A percentile compares a stretch with the other conserved stretches of the same genome.
These are phyloP conservation scores for Pandemis heparana DNA, from an alignment of 2,888 invertebrate genomes.

Conservation along the genomic window DNA sequence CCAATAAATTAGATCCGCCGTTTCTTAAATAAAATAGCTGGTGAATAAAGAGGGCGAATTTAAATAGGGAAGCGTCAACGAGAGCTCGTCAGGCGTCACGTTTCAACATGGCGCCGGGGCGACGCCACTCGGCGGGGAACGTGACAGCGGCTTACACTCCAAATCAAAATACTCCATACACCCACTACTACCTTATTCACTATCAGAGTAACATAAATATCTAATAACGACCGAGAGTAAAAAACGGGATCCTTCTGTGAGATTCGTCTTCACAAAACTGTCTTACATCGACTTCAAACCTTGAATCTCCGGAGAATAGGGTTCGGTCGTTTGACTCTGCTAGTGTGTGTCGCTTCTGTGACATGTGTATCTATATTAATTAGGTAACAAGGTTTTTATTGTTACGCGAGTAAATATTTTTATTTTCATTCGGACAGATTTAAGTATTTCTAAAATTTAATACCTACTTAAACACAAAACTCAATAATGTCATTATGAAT, in stretches of 20 bases:
- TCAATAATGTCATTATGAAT: no score
- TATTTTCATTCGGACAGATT: no score
- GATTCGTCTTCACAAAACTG: not conserved
- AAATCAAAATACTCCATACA: conserved; percentile 18
- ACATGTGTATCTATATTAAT: not conserved
- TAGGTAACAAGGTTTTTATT: not conserved
- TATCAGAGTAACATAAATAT: conserved; percentile 1
- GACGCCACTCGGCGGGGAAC: conserved; percentile 73
- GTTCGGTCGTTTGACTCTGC: conserved; percentile 4
- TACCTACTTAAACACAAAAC: no score
- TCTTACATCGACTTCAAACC: not conserved
- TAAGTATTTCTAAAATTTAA: no score
- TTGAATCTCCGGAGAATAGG: not conserved
- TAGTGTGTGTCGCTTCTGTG: not conserved
- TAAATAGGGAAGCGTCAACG: conserved; percentile 75
- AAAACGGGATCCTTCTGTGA: not conserved
- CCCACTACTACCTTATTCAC: conserved; percentile 1
- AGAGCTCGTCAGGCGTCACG: conserved; percentile 68
- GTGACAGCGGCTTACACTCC: conserved; percentile 57
- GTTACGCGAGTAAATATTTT: not conserved
- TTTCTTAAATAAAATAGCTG: conserved; percentile 67
- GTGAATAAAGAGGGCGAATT: conserved; percentile 72
- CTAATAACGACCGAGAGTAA: not conserved
- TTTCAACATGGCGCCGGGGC: conserved; percentile 75
- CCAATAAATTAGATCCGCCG: conserved; percentile 70